Conservation (phyloP, 1,140 invertebrate genomes). For the Heliconius hermathena region DNA sequence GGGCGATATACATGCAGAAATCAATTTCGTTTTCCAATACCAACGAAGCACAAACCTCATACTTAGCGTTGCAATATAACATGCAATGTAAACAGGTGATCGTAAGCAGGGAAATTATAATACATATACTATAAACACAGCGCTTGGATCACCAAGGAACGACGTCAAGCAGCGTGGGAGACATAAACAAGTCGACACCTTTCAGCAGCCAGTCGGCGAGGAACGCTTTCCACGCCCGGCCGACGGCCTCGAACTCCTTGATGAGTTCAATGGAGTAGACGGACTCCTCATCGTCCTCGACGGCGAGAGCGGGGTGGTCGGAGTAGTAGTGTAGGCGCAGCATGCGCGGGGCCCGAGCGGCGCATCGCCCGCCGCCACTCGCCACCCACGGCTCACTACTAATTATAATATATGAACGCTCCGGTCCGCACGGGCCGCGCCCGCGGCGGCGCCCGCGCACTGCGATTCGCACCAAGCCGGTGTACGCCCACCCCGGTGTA, state of each 20-base stretch:
- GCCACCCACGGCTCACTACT: slow-evolving; percentile 72
- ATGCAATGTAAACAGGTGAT: background rate
- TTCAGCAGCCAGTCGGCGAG: slow-evolving; percentile 86
- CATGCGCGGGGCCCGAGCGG: slow-evolving; percentile 80
- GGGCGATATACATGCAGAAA: too few relatives aligned
- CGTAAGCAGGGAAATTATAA: background rate
- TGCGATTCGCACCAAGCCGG: slow-evolving; percentile 45
- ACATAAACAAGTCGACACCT: slow-evolving; percentile 82
- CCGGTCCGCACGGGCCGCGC: slow-evolving; percentile 33
- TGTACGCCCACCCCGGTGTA: slow-evolving; percentile 49
- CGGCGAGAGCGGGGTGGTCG: slow-evolving; percentile 85
- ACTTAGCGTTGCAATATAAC: too few relatives aligned
- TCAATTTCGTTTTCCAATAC: too few relatives aligned
- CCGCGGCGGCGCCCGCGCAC: slow-evolving; percentile 18
- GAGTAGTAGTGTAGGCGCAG: slow-evolving; percentile 91
- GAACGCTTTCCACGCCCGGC: slow-evolving; percentile 87
- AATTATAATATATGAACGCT: slow-evolving; percentile 53
- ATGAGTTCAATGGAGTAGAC: slow-evolving; percentile 91
- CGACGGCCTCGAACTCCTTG: slow-evolving; percentile 91
- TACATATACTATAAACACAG: background rate
- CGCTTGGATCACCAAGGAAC: background rate
- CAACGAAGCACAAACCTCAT: too few relatives aligned
- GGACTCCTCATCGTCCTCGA: slow-evolving; percentile 81
- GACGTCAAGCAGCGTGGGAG: slow-evolving; percentile 55
- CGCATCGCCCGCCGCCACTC: slow-evolving; percentile 66